phyloP scores from a whole-genome alignment of 2,888 invertebrate genomes.

The Lysandra coridon region DNA sequence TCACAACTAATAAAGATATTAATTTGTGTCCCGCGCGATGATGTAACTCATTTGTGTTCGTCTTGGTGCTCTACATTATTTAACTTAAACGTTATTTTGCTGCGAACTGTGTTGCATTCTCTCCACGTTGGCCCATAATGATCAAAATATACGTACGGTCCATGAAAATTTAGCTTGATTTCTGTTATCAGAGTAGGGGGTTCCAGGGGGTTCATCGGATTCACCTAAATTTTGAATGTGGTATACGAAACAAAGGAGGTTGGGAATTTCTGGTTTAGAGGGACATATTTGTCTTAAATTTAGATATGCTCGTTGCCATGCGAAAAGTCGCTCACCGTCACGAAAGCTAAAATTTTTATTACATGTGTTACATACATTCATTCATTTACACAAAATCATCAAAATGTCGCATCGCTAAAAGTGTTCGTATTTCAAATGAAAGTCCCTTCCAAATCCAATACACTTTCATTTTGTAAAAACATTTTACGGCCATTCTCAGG shows the following conservation, averaged over 20 bases:
- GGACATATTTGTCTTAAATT: no score
- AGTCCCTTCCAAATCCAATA: slow-evolving; percentile 8
- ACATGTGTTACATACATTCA: neutral
- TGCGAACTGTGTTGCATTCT: no score
- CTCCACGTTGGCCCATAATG: no score
- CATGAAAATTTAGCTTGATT: no score
- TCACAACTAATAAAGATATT: slow-evolving; percentile 68
- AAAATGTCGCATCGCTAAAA: neutral
- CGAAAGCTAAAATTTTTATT: neutral
- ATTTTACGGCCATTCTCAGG: neutral
- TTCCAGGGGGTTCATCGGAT: no score
- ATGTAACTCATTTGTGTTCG: slow-evolving; percentile 40
- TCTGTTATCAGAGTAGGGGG: no score
- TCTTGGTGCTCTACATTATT: slow-evolving; percentile 6
- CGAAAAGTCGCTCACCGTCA: neutral
- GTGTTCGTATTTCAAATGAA: slow-evolving; percentile 17
- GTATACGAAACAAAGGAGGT: no score
- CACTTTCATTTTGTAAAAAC: slow-evolving; percentile 30
- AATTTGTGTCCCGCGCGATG: slow-evolving; percentile 49
- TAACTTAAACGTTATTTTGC: neutral
- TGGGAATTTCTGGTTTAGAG: no score
- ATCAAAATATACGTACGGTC: no score
- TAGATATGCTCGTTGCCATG: no score
- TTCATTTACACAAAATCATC: neutral
- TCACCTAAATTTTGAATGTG: no score